A percentile compares a stretch with the other conserved stretches of the same genome.
phyloP scores from a whole-genome alignment of 2,888 invertebrate genomes.

The Itoplectis maculator region DNA sequence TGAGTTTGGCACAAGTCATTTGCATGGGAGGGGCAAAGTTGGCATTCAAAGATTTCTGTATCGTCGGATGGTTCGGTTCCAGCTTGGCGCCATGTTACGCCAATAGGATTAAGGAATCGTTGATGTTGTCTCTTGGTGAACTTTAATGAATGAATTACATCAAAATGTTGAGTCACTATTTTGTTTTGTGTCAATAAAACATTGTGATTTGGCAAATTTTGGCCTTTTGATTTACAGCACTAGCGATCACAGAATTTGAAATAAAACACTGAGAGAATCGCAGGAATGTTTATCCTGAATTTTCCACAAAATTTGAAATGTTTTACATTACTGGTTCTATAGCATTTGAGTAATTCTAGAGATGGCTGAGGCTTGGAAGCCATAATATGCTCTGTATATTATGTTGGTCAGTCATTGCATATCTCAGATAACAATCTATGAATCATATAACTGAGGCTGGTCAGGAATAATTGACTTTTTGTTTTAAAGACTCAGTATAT shows the following conservation, averaged over 20 bases:
- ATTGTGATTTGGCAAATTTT: too few relatives aligned
- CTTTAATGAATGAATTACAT: too few relatives aligned
- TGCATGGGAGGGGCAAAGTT: too few relatives aligned
- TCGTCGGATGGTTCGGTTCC: background rate
- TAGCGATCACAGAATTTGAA: background rate
- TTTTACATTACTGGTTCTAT: background rate
- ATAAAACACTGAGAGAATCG: background rate
- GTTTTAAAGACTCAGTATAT: background rate
- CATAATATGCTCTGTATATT: background rate
- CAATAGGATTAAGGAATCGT: too few relatives aligned
- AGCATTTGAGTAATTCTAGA: background rate
- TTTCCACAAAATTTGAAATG: background rate
- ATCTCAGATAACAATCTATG: conserved; percentile 3
- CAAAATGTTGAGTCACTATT: too few relatives aligned
- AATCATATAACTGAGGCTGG: background rate
- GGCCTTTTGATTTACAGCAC: too few relatives aligned
- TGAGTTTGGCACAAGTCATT: conserved; percentile 77
- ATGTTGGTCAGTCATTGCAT: background rate
- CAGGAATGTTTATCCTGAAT: background rate
- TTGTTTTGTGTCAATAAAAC: background rate
- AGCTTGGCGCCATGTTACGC: too few relatives aligned
- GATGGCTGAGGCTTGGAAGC: background rate
- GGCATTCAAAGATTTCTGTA: background rate
- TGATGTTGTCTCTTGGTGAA: too few relatives aligned
- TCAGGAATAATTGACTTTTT: background rate